Base-by-base conservation (phyloP, 2,113 vertebrate genomes). In the Perca schrenkii region DNA sequence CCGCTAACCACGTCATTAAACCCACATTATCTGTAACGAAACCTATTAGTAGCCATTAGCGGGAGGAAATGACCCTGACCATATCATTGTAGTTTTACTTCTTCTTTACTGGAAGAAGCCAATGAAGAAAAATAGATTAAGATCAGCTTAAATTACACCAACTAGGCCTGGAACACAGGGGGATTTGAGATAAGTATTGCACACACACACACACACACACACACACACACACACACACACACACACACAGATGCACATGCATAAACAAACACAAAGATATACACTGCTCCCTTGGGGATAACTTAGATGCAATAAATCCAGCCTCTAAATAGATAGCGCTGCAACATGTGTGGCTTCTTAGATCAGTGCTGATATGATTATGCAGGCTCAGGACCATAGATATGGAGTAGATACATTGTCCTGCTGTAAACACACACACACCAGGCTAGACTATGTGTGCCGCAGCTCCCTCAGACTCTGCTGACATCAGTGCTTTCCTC, bases 351-450 rank as follows among this genome's bases (percentile, higher is more conserved):
- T 87, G 78, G 76, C 80, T 83, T 89, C 90, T 89, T 64, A 89
- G 86, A 91, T 91, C 85, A 84, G 84, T 19, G 53, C 50, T 72
- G 86, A 92, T 87, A 90, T 88, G 89, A 91, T 88, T 91, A 88
- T 89, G 83, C 84, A 77, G 73, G 72, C 80, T 86, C 77, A 76
- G 70, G 78, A 82, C 83, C 72, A 71, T 76, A 88, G 87, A 87
- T 79, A 57, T 74, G 68, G 46, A 83, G 64, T 52, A 82, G 78
- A 88, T 82, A 87, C 72, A 86, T 78, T 69, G 78, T 80, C 68
- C 68, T 56, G 77, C 47, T 84, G 83, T 84, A 86, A 86, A 88
- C 69, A 82, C 74, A 82, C 25, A 25, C 74, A 50, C 62, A 60
- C 25, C 17, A 58, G 57, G 22, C 49, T 21, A 12, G 40, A 52